Evolutionary conservation across 2,113 vertebrate genomes (phyloP).

Genomic region (Micromys minutus): DNA sequence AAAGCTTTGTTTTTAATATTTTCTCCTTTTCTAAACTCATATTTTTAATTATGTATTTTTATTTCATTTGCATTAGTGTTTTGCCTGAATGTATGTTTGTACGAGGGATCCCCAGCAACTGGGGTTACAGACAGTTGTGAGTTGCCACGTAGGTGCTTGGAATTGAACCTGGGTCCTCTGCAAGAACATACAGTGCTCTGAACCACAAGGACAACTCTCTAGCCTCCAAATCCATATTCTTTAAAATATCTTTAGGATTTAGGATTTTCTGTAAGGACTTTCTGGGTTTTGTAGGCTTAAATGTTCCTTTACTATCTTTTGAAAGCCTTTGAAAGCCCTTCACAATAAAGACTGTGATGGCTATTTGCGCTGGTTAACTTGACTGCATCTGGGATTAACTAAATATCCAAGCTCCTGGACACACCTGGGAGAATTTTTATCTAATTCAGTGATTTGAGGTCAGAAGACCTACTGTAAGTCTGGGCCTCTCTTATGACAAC

Average conservation of each 20-base stretch:
- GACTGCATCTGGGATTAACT: not conserved
- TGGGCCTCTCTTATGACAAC: not conserved
- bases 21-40: conserved; percentile 29
- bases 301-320: not conserved
- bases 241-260: conserved; percentile 11
- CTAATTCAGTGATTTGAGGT: not conserved
- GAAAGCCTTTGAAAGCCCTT: conserved; percentile 18
- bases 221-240: not conserved
- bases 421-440: not conserved
- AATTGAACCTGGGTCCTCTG: not conserved
- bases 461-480: not conserved
- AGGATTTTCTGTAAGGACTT: not conserved
- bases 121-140: not conserved
- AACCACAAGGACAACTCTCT: not conserved
- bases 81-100: not conserved
- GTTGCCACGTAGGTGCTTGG: not conserved
- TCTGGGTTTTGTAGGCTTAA: conserved; percentile 23
- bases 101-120: not conserved
- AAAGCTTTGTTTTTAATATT: not conserved
- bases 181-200: not conserved
- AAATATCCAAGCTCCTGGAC: no score
- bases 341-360: not conserved
- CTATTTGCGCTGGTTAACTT: not conserved
- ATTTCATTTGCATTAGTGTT: not conserved
- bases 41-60: not conserved